Percentiles rank a stretch among this genome's conserved stretches.
Evolutionary conservation across 2,888 invertebrate genomes (phyloP).

Genomic region (Chrysolina americana): DNA sequence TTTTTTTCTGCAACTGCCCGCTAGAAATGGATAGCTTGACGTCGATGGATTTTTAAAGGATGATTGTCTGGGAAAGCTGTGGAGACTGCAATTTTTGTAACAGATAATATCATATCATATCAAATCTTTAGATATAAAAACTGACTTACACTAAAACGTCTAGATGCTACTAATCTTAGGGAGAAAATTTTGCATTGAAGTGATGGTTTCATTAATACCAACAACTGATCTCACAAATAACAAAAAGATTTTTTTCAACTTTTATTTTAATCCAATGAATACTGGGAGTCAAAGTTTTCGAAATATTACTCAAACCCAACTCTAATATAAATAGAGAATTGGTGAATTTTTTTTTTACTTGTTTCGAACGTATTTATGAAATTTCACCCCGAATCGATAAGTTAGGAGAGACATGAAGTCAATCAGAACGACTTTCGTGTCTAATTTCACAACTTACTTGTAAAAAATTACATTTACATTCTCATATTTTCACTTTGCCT

Average conservation of each 20-base stretch:
- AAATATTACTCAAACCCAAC: too few relatives aligned
- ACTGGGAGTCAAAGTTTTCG: too few relatives aligned
- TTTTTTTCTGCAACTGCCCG: neutral
- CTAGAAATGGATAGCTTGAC: neutral
- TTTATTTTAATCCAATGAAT: too few relatives aligned
- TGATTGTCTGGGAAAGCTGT: constrained; percentile 45
- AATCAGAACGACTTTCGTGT: constrained; percentile 3
- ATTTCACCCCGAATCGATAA: neutral
- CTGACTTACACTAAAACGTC: neutral
- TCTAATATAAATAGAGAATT: too few relatives aligned
- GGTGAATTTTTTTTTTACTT: neutral
- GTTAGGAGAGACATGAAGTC: neutral
- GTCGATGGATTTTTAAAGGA: constrained; percentile 1
- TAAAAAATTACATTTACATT: constrained; percentile 28
- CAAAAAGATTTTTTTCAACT: too few relatives aligned
- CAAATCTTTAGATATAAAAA: constrained; percentile 43
- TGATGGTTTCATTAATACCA: neutral
- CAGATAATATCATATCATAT: constrained; percentile 64
- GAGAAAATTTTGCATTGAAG: neutral
- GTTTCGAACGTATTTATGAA: neutral
- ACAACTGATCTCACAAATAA: neutral
- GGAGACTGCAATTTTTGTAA: constrained; percentile 59
- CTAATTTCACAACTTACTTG: constrained; percentile 24
- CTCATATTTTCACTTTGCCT: constrained; percentile 38
- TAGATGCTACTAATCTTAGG: neutral